phyloP scores from a whole-genome alignment of 1,140 invertebrate species.

The Drosophila triauraria region DNA sequence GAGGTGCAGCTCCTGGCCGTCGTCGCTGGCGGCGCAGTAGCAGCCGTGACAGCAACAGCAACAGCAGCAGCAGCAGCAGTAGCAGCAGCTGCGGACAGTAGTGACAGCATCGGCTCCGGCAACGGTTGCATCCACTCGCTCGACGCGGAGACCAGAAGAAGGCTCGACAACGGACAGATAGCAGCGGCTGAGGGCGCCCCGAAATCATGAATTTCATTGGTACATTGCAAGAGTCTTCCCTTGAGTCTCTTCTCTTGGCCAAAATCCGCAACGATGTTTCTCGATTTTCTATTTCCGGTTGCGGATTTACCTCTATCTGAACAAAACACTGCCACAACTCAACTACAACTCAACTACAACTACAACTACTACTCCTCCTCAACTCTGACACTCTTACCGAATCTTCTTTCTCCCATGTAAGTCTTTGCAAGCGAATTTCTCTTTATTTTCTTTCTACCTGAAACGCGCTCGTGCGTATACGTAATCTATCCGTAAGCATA shows the following conservation, averaged over 20 bases:
- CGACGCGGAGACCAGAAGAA: conserved; percentile 45
- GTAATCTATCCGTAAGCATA: conserved; percentile 50
- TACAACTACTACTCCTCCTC: conserved; percentile 18
- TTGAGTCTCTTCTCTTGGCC: conserved; percentile 1
- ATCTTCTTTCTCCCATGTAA: conserved; percentile 59
- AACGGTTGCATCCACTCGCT: conserved; percentile 58
- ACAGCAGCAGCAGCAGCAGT: conserved; percentile 20
- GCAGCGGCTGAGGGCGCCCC: conserved; percentile 82
- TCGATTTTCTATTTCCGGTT: conserved; percentile 49
- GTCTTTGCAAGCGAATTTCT: conserved; percentile 40
- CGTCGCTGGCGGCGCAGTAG: conserved; percentile 17
- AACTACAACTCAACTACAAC: conserved; percentile 46
- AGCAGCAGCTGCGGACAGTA: conserved; percentile 52
- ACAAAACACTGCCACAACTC: conserved; percentile 38
- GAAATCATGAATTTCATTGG: conserved; percentile 85
- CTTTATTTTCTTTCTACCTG: conserved; percentile 29
- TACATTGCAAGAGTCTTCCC: conserved; percentile 40
- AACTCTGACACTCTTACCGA: conserved; percentile 39
- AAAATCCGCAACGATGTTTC: conserved; percentile 38
- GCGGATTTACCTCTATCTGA: conserved; percentile 36
- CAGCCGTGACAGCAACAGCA: conserved; percentile 12
- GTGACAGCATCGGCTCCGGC: conserved; percentile 52
- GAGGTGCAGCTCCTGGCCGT: conserved; percentile 53
- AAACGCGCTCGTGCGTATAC: conserved; percentile 23
- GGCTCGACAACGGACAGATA: conserved; percentile 79